Evolutionary conservation across 2,797 vertebrate species (phyloP).

Genomic region (Helostoma temminkii): DNA sequence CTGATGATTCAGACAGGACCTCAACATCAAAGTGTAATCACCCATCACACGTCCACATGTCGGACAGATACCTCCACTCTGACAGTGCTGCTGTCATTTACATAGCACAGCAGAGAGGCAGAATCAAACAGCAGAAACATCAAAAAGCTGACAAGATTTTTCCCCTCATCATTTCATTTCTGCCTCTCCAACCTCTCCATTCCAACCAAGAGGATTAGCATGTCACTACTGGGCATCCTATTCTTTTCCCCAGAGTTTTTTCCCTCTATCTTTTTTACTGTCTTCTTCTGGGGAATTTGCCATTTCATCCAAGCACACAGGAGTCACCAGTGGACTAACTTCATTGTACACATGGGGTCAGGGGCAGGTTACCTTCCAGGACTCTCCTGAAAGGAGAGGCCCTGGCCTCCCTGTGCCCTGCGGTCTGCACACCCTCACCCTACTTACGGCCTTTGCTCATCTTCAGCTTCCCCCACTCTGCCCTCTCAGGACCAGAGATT

Average conservation of each 20-base stretch:
- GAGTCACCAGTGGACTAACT: constrained; percentile 72
- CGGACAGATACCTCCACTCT: constrained; percentile 68
- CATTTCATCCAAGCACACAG: constrained; percentile 68
- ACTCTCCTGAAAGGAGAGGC: constrained; percentile 61
- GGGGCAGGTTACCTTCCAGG: constrained; percentile 75
- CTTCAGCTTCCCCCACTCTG: constrained; percentile 35
- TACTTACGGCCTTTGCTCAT: constrained; percentile 49
- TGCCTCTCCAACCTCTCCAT: constrained; percentile 33
- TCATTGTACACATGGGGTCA: constrained; percentile 73
- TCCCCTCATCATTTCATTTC: constrained; percentile 48
- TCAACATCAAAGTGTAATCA: constrained; percentile 76
- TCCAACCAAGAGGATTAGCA: constrained; percentile 53
- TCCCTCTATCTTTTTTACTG: not conserved
- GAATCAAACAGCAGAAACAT: constrained; percentile 76
- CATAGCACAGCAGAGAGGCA: constrained; percentile 44
- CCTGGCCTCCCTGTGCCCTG: constrained; percentile 60
- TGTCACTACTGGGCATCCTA: constrained; percentile 65
- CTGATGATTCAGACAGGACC: constrained; percentile 34
- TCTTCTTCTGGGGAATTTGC: constrained; percentile 58
- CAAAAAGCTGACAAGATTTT: constrained; percentile 73
- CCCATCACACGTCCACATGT: constrained; percentile 61
- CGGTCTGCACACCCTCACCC: constrained; percentile 49
- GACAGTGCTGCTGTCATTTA: constrained; percentile 72
- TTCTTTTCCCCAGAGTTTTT: constrained; percentile 57
- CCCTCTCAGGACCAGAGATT: constrained; percentile 60